Base-by-base conservation (phyloP, 92 coral and sea anemone species). In the Parazoanthus swiftii region DNA sequence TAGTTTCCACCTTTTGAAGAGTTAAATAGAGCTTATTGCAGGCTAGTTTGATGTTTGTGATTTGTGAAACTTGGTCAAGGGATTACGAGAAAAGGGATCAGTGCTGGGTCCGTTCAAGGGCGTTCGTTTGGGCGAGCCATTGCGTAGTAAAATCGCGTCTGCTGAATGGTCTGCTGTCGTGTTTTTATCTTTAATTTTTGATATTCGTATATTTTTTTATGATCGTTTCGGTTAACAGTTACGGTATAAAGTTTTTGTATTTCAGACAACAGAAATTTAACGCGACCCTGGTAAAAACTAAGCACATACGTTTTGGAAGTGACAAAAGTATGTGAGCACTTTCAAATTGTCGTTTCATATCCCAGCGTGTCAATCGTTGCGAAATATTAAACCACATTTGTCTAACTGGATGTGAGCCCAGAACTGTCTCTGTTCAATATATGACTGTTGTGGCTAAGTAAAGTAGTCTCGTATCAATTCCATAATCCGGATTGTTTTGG, bases 141-240 rank as follows among this genome's bases (percentile, higher is more conserved):
- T 86, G 90, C 90, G 90, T 76, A 88, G 85, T 90, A 76, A 36
- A 59, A 80, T 80, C 94, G 90, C 91, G 91, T 58, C 92, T 90
- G 90, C 88, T 91, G 89, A 74, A 90, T 82, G 58, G 88, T 89
- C 98, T 89, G 94, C 85, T 93, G 94, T 86, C 82, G 88, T 76
- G 76, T 86, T 81, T 86, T 88, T 91, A 91, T 91, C 90, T 94
- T 95, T 93, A 91, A 91, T 91, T 94, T 93, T 95, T 90, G 94
- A 90, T 93, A 89, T 95, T 95, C 98, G 92, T 91, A 80, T 93
- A 93, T 90, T 88, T 93, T 95, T 95, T 89, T 89, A 77, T 89
- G 90, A 80, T 79, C 76, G 90, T 89, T 88, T 87, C 89, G 91
- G 54, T 90, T 92, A 91, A 89, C 89, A 89, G 90, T 90, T 90